Percentiles rank a stretch among this genome's conserved stretches.
These are phyloP conservation scores for Dicycla oo DNA, from an alignment of 2,888 invertebrate genomes.

Conservation along the genomic window DNA sequence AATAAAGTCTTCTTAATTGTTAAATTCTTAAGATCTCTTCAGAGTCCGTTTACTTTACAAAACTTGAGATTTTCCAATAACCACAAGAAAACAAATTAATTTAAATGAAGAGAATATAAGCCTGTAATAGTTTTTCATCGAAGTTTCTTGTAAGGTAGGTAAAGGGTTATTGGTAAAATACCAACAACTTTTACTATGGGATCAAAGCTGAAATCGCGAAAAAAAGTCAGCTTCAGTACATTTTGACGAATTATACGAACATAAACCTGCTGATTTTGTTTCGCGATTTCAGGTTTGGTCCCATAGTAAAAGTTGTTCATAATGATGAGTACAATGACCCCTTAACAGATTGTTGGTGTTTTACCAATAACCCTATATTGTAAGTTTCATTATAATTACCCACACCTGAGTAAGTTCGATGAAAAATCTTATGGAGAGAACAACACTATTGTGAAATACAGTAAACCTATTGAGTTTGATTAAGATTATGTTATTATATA, in stretches of 20 bases:
- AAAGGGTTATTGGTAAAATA: no score
- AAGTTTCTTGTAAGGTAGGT: background rate
- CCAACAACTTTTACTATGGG: no score
- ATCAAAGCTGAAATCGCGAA: no score
- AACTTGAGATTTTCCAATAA: conserved; percentile 44
- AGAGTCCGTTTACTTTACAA: conserved; percentile 32
- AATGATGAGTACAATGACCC: no score
- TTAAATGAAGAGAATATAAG: conserved; percentile 16
- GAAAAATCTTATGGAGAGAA: background rate
- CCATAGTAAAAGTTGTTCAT: no score
- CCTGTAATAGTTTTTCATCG: conserved; percentile 2
- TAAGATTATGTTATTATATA: background rate
- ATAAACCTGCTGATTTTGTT: no score
- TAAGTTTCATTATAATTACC: background rate
- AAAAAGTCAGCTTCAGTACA: no score
- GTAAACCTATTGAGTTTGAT: background rate
- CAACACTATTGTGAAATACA: background rate
- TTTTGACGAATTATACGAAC: no score
- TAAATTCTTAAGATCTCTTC: conserved; percentile 22
- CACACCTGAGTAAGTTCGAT: background rate
- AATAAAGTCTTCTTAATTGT: conserved; percentile 30
- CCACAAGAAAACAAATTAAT: conserved; percentile 44
- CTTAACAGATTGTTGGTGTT: no score
- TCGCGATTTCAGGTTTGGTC: no score
- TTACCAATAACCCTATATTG: no score